These are phyloP conservation scores for Ammospiza nelsoni DNA, from an alignment of 2,113 vertebrate species.

Conservation along the genomic window DNA sequence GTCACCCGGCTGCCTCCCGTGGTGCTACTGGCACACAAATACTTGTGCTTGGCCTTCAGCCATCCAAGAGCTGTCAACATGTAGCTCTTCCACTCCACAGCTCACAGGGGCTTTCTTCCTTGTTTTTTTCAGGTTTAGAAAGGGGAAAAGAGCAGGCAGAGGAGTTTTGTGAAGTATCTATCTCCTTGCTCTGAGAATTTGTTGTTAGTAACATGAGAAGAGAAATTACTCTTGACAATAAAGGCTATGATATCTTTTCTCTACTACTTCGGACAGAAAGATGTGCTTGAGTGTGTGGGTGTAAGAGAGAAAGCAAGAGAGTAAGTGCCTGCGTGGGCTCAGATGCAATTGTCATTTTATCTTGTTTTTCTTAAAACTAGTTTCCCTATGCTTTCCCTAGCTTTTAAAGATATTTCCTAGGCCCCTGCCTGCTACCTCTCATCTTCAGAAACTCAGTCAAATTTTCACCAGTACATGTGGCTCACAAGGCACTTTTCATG, in stretches of 20 bases:
- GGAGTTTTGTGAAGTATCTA: background rate
- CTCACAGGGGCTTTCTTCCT: background rate
- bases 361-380: background rate
- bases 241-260: background rate
- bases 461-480: background rate
- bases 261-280: background rate
- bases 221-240: slow-evolving; percentile 35
- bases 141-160: background rate
- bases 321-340: background rate
- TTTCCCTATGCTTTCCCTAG: background rate
- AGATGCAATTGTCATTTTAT: slow-evolving; percentile 2
- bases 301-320: slow-evolving; percentile 11
- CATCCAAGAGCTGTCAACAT: background rate
- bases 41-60: background rate
- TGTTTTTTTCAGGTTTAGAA: background rate
- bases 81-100: background rate
- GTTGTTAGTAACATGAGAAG: background rate
- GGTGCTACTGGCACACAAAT: background rate
- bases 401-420: background rate
- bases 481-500: background rate
- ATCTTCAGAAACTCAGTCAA: background rate
- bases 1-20: background rate
- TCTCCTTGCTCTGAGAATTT: background rate
- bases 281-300: background rate
- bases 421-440: background rate